Conservation (phyloP, 2,113 vertebrate genomes). For the Empidonax traillii region DNA sequence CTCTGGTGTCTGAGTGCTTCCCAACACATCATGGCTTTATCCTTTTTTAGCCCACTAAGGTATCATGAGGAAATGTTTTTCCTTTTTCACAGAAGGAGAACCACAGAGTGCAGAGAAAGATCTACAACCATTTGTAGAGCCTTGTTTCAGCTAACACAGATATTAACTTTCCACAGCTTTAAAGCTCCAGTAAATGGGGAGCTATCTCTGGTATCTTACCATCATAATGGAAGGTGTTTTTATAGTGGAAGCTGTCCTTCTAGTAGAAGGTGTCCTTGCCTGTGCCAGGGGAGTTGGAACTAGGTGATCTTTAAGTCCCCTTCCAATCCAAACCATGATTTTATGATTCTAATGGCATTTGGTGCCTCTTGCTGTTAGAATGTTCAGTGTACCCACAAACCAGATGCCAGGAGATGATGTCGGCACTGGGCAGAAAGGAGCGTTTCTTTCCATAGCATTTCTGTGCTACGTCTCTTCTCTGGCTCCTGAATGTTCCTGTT, state of each 20-base stretch:
- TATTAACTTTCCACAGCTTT: neutral
- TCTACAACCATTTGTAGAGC: neutral
- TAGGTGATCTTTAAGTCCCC: neutral
- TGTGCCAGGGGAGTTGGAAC: neutral
- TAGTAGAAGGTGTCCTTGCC: neutral
- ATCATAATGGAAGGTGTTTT: neutral
- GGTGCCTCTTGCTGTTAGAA: accelerated
- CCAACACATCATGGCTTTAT: neutral
- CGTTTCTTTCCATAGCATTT: neutral
- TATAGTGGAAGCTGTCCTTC: neutral
- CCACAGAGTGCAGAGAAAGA: neutral
- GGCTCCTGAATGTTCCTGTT: neutral
- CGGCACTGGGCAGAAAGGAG: neutral
- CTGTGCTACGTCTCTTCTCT: neutral
- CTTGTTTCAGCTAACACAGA: neutral
- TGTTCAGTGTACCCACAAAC: neutral
- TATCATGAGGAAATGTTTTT: neutral
- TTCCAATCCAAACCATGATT: neutral
- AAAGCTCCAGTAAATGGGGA: neutral
- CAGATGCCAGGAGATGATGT: neutral
- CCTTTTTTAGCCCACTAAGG: neutral
- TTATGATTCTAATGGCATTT: neutral
- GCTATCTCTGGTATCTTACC: neutral
- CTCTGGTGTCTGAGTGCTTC: neutral
- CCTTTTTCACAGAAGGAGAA: neutral